A percentile compares a stretch with the other conserved stretches of the same genome.
Evolutionary conservation across 2,113 vertebrate species (phyloP).

Genomic region (Coregonus clupeaformis): DNA sequence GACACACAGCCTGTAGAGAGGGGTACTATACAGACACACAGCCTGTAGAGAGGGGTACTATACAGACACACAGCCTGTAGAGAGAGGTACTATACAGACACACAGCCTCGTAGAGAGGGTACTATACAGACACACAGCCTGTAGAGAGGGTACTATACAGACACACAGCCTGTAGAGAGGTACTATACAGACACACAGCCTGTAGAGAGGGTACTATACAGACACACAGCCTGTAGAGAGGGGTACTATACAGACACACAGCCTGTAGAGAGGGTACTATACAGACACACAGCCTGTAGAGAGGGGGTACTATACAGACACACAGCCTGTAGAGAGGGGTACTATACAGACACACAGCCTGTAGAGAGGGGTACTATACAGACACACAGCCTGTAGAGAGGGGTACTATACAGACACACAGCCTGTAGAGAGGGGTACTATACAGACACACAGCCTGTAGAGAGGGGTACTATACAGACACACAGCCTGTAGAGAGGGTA

Average conservation of each 20-base stretch:
- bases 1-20: constrained; percentile 88
- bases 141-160: constrained; percentile 83
- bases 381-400: constrained; percentile 88
- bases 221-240: constrained; percentile 88
- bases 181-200: constrained; percentile 79
- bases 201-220: constrained; percentile 84
- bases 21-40: constrained; percentile 84
- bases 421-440: constrained; percentile 89
- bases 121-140: constrained; percentile 78
- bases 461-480: constrained; percentile 85
- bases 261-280: constrained; percentile 86
- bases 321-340: constrained; percentile 92
- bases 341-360: constrained; percentile 78
- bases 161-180: constrained; percentile 89
- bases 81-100: constrained; percentile 85
- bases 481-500: constrained; percentile 90
- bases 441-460: constrained; percentile 83
- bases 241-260: constrained; percentile 84
- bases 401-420: constrained; percentile 84
- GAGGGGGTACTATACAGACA: constrained; percentile 84
- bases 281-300: constrained; percentile 84
- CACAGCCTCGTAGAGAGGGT: constrained; percentile 90
- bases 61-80: constrained; percentile 83
- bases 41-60: constrained; percentile 89
- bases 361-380: constrained; percentile 85